A percentile compares a stretch with the other conserved stretches of the same genome.
Evolutionary conservation across 2,888 invertebrate species (phyloP).

Genomic region (Euclidia mi): DNA sequence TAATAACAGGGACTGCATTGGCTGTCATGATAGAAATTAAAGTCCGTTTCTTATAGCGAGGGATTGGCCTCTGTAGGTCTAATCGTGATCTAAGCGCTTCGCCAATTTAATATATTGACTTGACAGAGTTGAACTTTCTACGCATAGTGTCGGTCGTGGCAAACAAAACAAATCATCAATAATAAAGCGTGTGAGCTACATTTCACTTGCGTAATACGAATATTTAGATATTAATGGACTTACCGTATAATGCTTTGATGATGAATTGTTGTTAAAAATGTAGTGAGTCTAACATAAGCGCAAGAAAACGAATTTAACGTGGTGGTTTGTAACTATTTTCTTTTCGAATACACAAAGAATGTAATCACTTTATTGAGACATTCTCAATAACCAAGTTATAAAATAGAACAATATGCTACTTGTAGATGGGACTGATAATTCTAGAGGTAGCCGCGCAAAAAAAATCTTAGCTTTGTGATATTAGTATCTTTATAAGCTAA

Average conservation of each 20-base stretch:
- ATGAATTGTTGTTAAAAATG: neutral
- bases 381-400: too few relatives aligned
- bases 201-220: conserved; percentile 6
- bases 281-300: too few relatives aligned
- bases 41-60: conserved; percentile 69
- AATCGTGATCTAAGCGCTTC: conserved; percentile 75
- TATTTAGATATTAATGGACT: conserved; percentile 13
- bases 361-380: too few relatives aligned
- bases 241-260: conserved; percentile 3
- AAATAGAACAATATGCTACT: too few relatives aligned
- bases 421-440: too few relatives aligned
- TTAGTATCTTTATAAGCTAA: too few relatives aligned
- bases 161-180: conserved; percentile 58
- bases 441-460: too few relatives aligned
- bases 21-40: conserved; percentile 76
- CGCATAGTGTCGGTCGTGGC: conserved; percentile 52
- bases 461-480: too few relatives aligned
- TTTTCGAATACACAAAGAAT: too few relatives aligned
- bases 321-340: too few relatives aligned
- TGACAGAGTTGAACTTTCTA: conserved; percentile 65
- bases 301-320: too few relatives aligned
- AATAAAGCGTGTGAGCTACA: conserved; percentile 26
- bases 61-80: conserved; percentile 59
- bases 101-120: conserved; percentile 73
- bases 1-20: conserved; percentile 66